These are phyloP conservation scores for Hypocryptadius cinnamomeus DNA, from an alignment of 2,113 vertebrate species.

Conservation along the genomic window DNA sequence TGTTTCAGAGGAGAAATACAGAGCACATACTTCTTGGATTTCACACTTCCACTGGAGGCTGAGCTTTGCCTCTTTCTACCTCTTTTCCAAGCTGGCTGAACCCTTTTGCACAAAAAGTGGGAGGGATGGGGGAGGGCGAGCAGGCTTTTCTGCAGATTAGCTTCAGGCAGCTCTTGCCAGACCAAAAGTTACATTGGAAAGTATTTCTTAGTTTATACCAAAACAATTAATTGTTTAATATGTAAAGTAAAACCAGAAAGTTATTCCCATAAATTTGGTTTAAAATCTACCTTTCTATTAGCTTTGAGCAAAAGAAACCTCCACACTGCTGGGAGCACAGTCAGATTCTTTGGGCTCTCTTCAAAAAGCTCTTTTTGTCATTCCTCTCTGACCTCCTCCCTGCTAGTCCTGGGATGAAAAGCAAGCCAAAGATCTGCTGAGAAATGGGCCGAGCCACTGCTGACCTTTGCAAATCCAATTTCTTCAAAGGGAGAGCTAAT, in stretches of 20 bases:
- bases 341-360: constrained; percentile 1
- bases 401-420: constrained; percentile 29
- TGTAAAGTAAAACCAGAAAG: not conserved
- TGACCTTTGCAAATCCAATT: constrained; percentile 61
- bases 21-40: not conserved
- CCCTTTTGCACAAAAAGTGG: not conserved
- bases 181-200: not conserved
- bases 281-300: not conserved
- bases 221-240: not conserved
- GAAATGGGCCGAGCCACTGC: constrained; percentile 42
- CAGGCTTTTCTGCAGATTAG: not conserved
- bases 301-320: not conserved
- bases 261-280: not conserved
- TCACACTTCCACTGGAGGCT: not conserved
- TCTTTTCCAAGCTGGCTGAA: not conserved
- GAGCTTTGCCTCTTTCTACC: not conserved
- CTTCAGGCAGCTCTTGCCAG: not conserved
- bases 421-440: constrained; percentile 53
- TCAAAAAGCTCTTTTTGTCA: constrained; percentile 51
- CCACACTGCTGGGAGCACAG: not conserved
- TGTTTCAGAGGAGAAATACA: constrained; percentile 1
- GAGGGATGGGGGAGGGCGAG: not conserved
- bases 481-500: constrained; percentile 42
- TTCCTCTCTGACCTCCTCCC: constrained; percentile 43
- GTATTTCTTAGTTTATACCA: not conserved